These are phyloP conservation scores for Otus scops DNA, from an alignment of 2,797 vertebrate species.

Conservation along the genomic window DNA sequence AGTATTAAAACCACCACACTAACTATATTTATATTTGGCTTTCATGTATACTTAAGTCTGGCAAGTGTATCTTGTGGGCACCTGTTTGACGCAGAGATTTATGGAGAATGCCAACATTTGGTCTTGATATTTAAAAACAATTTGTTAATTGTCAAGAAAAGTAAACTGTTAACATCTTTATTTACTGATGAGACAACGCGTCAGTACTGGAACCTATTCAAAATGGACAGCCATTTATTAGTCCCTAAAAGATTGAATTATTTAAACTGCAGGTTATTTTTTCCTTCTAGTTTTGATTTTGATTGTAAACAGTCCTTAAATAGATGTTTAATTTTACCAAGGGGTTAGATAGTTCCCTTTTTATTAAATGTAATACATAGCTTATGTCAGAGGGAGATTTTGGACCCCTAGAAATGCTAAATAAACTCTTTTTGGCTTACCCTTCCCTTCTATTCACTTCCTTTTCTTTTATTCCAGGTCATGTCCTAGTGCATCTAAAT, in stretches of 20 bases:
- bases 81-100: conserved; percentile 69
- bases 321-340: background rate
- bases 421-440: background rate
- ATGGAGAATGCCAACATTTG: conserved; percentile 68
- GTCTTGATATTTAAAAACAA: conserved; percentile 71
- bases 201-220: conserved; percentile 62
- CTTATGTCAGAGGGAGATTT: background rate
- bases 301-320: background rate
- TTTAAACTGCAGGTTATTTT: background rate
- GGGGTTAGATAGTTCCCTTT: background rate
- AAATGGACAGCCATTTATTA: conserved; percentile 65
- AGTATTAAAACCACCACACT: conserved; percentile 3
- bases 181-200: conserved; percentile 59
- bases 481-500: background rate
- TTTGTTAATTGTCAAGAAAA: conserved; percentile 74
- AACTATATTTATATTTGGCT: conserved; percentile 66
- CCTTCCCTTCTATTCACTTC: background rate
- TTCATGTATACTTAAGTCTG: conserved; percentile 63
- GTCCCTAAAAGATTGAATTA: background rate
- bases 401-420: background rate
- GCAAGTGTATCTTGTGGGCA: conserved; percentile 66
- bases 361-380: background rate
- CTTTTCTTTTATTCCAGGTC: background rate
- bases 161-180: conserved; percentile 74
- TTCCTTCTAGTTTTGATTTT: background rate